These are phyloP conservation scores for Eristalinus sepulchralis DNA, from an alignment of 2,888 invertebrate genomes.

Conservation along the genomic window DNA sequence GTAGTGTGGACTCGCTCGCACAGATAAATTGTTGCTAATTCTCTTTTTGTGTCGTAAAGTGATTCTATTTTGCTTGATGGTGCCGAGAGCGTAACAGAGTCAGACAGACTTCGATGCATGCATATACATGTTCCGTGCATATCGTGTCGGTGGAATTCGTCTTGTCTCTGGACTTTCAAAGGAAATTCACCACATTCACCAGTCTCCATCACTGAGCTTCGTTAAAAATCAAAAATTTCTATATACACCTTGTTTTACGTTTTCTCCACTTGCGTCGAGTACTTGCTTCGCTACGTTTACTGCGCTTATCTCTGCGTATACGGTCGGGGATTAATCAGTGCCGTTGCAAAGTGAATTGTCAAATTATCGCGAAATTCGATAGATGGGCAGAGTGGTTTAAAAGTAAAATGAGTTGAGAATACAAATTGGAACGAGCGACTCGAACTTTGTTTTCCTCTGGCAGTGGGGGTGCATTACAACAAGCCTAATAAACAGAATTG, in stretches of 20 bases:
- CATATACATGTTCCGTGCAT: conserved; percentile 10
- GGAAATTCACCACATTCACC: conserved; percentile 58
- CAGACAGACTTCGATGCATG: conserved; percentile 6
- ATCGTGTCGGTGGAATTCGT: conserved; percentile 49
- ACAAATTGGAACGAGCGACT: background rate
- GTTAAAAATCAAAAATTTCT: conserved; percentile 43
- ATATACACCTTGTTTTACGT: conserved; percentile 66
- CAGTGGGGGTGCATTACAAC: conserved; percentile 50
- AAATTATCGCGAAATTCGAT: background rate
- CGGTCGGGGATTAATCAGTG: background rate
- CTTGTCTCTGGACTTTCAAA: background rate
- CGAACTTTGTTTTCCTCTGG: background rate
- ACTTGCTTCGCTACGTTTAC: background rate
- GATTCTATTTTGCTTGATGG: background rate
- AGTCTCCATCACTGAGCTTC: conserved; percentile 35
- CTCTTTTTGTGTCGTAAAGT: conserved; percentile 42
- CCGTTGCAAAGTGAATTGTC: background rate
- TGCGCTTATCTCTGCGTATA: background rate
- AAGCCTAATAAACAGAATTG: conserved; percentile 50
- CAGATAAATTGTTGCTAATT: conserved; percentile 69
- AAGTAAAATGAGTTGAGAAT: conserved; percentile 13
- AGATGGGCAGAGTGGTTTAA: background rate
- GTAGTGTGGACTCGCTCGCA: conserved; percentile 44
- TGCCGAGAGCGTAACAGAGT: background rate
- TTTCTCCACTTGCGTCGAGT: conserved; percentile 24